Percentiles rank a stretch among this genome's conserved stretches.
These are phyloP conservation scores for Notocelia uddmanniana DNA, from an alignment of 2,888 invertebrate genomes.

Conservation along the genomic window DNA sequence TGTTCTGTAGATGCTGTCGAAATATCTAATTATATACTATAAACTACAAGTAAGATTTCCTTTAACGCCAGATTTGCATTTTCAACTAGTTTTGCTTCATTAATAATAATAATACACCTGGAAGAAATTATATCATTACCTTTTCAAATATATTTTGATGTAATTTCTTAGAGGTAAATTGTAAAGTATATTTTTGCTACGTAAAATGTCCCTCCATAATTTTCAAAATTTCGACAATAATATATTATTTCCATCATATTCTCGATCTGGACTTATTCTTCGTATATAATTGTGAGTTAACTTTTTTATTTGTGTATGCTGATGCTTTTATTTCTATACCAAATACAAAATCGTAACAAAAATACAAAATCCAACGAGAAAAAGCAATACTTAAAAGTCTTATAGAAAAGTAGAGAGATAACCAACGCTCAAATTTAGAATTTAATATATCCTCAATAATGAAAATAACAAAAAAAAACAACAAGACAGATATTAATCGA, in stretches of 20 bases:
- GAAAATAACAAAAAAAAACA: constrained; percentile 53
- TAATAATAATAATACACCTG: constrained; percentile 34
- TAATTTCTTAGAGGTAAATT: constrained; percentile 35
- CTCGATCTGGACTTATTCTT: constrained; percentile 48
- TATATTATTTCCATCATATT: constrained; percentile 53
- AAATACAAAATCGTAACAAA: constrained; percentile 45
- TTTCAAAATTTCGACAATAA: constrained; percentile 73
- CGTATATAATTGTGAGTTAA: constrained; percentile 11
- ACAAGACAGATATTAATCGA: neutral
- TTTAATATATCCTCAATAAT: constrained; percentile 65
- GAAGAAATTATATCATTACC: constrained; percentile 20
- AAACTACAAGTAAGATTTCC: constrained; percentile 64
- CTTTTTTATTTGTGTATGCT: constrained; percentile 48
- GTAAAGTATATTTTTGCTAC: constrained; percentile 49
- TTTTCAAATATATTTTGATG: constrained; percentile 11
- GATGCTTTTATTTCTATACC: constrained; percentile 34
- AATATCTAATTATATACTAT: constrained; percentile 60
- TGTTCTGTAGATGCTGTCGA: constrained; percentile 76
- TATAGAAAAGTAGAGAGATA: constrained; percentile 61
- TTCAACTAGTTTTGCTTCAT: constrained; percentile 62
- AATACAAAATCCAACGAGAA: constrained; percentile 65
- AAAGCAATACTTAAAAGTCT: constrained; percentile 69
- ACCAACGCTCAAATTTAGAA: constrained; percentile 77
- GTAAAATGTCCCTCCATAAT: constrained; percentile 56
- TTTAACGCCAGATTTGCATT: constrained; percentile 78